Evolutionary conservation across 2,888 invertebrate genomes (phyloP), one percentile per base, ranked within the genome.

Genomic region (Acleris cristana): DNA sequence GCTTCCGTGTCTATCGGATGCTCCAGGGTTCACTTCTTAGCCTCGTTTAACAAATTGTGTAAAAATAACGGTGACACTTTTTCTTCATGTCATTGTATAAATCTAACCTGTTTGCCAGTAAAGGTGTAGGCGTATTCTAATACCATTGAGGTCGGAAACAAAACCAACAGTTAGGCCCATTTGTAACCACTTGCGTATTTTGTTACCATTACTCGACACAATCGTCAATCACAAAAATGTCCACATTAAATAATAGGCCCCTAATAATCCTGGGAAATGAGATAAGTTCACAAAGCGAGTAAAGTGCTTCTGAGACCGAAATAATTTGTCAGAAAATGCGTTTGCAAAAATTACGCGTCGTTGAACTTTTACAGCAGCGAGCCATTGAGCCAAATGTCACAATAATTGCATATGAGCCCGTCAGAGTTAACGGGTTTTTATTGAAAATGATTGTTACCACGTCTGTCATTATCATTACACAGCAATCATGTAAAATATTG

Each of bases 1-100:
- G 70, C 74, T 79, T 80, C 78, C 79, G 75, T 53, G 57, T 21
- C 52, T 18, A 66, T 66, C 45, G 21, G 52, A 18, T 48, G 62
- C 30, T 62, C 54, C 56, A 21, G 61, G 53, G 53, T 30, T 58
- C 26, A 54, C 12, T 61, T 52, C 66, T 57, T 53, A 62, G 52
- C 55, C 65, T 52, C 53, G 40, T 58, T 62, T 49, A 12, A 7
- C 10, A 58, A 58, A 48, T 53, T 49, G 58, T 30, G 34, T 54
- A 58, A 26, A 62, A 58, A 19, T 49, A 26, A 63, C 63, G 58
- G 67, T 58, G 58, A 58, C 62, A 53, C 21, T 45, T 21, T 61
- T 66, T 52, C 34, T 60, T 51, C 51, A 30, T 48, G 34, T 49
- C 45, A 58, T 58, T 56, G 56, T 62, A 23, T 52, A 30, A 21